A percentile compares a stretch with the other conserved stretches of the same genome.
Evolutionary conservation across 2,888 invertebrate species (phyloP).

Genomic region (Caenorhabditis panamensis): DNA sequence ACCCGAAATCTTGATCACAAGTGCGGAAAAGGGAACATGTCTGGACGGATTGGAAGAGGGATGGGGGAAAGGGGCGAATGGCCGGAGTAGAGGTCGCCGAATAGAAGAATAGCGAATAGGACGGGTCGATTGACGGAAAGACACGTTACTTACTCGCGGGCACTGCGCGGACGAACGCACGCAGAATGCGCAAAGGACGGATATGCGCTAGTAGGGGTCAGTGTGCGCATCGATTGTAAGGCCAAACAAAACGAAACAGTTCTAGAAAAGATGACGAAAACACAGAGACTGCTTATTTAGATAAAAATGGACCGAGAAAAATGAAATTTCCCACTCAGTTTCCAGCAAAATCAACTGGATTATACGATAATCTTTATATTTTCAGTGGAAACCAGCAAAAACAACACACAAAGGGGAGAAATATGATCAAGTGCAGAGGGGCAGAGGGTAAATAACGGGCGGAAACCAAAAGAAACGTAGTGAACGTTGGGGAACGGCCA

Average conservation of each 20-base stretch:
- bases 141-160: background rate
- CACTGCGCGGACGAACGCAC: constrained; percentile 3
- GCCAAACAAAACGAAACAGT: background rate
- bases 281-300: background rate
- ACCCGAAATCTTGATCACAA: constrained; percentile 13
- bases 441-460: background rate
- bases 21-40: constrained; percentile 4
- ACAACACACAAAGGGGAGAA: background rate
- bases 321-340: background rate
- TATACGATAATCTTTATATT: too few relatives aligned
- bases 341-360: background rate
- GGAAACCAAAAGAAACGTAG: background rate
- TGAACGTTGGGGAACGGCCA: background rate
- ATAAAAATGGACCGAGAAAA: too few relatives aligned
- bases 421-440: background rate
- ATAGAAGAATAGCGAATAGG: background rate
- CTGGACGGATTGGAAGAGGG: constrained; percentile 6
- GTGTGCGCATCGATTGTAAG: background rate
- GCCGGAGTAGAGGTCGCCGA: too few relatives aligned
- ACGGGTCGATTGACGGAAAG: background rate
- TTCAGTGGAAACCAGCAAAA: background rate
- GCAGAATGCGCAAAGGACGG: constrained; percentile 15
- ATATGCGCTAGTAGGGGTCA: constrained; percentile 19
- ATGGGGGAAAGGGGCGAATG: background rate
- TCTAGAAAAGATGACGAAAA: background rate